Conservation (phyloP, 2,888 invertebrate species). For the Ophion costatus region DNA sequence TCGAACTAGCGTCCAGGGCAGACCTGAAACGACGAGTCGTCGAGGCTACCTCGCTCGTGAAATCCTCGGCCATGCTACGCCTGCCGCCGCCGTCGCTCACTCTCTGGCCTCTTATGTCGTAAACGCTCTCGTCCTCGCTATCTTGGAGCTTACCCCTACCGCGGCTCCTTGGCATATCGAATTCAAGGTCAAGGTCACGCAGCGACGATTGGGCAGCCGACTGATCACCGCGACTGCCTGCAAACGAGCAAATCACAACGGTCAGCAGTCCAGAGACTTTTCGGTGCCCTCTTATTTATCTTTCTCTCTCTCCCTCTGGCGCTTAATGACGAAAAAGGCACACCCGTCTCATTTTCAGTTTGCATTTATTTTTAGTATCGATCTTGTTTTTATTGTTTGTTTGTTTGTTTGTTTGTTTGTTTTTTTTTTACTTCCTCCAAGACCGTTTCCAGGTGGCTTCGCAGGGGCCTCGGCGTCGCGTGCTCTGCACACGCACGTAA, state of each 20-base stretch:
- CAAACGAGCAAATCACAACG: conserved; percentile 70
- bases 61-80: conserved; percentile 80
- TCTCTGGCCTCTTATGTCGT: conserved; percentile 86
- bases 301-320: neutral
- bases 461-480: no score
- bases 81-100: conserved; percentile 67
- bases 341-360: no score
- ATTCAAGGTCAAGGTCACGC: conserved; percentile 80
- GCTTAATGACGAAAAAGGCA: neutral
- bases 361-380: no score
- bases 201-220: conserved; percentile 79
- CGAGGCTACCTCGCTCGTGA: conserved; percentile 84
- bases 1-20: conserved; percentile 81
- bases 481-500: no score
- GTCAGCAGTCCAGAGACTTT: conserved; percentile 16
- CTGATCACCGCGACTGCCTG: conserved; percentile 81
- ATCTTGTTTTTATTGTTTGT: no score
- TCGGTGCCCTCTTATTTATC: neutral
- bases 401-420: no score
- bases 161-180: conserved; percentile 73
- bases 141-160: conserved; percentile 72
- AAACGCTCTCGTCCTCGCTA: conserved; percentile 86
- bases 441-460: no score
- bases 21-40: conserved; percentile 84
- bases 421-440: no score